These are phyloP conservation scores for Euura saliciscinereae DNA, from an alignment of 1,140 invertebrate species.

Conservation along the genomic window DNA sequence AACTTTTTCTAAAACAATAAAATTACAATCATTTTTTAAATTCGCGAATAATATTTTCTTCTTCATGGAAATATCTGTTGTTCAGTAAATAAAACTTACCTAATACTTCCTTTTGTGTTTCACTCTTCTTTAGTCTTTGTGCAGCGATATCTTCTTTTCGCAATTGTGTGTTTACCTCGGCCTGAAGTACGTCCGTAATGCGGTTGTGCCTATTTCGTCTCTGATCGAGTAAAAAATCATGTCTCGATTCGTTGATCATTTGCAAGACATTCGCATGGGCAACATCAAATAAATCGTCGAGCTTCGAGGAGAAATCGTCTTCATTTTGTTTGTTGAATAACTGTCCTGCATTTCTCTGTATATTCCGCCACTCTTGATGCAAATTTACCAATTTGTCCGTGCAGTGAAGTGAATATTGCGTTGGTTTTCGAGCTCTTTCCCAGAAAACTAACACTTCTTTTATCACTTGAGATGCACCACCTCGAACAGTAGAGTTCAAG, in stretches of 20 bases:
- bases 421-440: constrained; percentile 27
- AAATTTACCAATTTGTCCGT: constrained; percentile 26
- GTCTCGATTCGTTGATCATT: constrained; percentile 14
- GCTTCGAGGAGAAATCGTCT: neutral
- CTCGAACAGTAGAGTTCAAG: constrained; percentile 24
- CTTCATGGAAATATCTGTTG: no score
- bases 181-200: constrained; percentile 16
- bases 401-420: constrained; percentile 23
- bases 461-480: constrained; percentile 16
- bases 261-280: constrained; percentile 20
- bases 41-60: no score
- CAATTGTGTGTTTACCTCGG: constrained; percentile 10
- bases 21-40: no score
- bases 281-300: constrained; percentile 22
- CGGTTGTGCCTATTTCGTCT: constrained; percentile 16
- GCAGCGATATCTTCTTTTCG: constrained; percentile 17
- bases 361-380: constrained; percentile 20
- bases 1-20: no score
- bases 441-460: constrained; percentile 27
- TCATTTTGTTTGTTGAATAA: constrained; percentile 21
- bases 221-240: constrained; percentile 16
- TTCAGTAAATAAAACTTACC: no score
- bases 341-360: constrained; percentile 23
- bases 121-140: constrained; percentile 1
- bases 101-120: no score